phyloP scores from a whole-genome alignment of 1,140 invertebrate species.

The Metaphire vulgaris region DNA sequence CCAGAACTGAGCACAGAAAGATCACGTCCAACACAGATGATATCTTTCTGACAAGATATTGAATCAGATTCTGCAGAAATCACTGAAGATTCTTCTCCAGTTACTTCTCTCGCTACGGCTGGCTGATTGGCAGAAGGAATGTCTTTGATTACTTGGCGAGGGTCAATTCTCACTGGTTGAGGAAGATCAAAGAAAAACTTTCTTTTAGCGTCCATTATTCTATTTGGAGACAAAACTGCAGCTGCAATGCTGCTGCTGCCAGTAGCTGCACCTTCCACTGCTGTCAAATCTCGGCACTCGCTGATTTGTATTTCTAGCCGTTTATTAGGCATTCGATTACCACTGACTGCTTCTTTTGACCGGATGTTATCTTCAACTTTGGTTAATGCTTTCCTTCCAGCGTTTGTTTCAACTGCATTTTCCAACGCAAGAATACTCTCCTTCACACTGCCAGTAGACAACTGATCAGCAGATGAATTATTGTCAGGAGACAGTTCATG shows the following conservation, averaged over 20 bases:
- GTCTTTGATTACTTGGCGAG: conserved; percentile 11
- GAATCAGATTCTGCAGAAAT: background rate
- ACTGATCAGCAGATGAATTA: background rate
- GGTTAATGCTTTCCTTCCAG: background rate
- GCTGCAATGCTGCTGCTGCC: conserved; percentile 4
- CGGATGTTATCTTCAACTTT: background rate
- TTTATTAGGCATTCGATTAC: background rate
- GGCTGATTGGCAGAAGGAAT: background rate
- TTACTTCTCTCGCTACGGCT: background rate
- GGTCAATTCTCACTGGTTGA: conserved; percentile 27
- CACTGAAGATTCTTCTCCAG: background rate
- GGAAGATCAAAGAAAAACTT: conserved; percentile 26
- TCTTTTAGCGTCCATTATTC: conserved; percentile 25
- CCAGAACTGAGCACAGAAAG: background rate
- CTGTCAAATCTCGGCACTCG: background rate
- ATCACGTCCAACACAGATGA: too few species aligned
- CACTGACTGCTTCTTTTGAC: background rate
- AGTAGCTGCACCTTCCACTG: background rate
- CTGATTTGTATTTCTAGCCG: conserved; percentile 7
- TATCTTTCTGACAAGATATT: background rate
- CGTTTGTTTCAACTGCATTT: background rate
- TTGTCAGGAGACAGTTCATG: conserved; percentile 5
- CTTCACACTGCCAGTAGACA: background rate
- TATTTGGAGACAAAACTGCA: conserved; percentile 19
- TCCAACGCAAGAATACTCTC: background rate